phyloP scores from a whole-genome alignment of 2,113 vertebrate species.

The Euleptes europaea region DNA sequence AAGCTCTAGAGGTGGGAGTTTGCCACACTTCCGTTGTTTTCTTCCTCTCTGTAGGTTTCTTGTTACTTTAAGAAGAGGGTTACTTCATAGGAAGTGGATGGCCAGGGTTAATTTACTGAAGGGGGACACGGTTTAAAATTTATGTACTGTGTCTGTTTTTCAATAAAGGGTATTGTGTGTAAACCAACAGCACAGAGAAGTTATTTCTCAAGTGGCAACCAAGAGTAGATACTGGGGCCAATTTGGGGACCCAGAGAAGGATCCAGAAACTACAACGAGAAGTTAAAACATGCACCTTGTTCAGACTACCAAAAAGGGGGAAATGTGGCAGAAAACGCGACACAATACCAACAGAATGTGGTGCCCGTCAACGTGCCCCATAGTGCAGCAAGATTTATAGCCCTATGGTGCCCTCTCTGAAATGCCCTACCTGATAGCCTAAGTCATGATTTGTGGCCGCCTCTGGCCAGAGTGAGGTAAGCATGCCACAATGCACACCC shows the following conservation, averaged over 20 bases:
- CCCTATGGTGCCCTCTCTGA: not conserved
- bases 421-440: not conserved
- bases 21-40: not conserved
- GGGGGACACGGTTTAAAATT: not conserved
- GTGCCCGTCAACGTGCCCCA: not conserved
- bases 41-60: constrained; percentile 5
- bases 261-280: not conserved
- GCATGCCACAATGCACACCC: not conserved
- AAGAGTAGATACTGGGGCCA: not conserved
- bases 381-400: not conserved
- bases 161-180: constrained; percentile 9
- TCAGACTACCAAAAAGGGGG: not conserved
- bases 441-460: no score
- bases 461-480: not conserved
- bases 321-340: not conserved
- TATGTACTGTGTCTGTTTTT: constrained; percentile 15
- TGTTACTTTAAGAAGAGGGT: not conserved
- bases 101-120: not conserved
- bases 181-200: not conserved
- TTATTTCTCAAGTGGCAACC: not conserved
- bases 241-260: not conserved
- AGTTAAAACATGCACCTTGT: not conserved
- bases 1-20: not conserved
- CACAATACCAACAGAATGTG: not conserved
- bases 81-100: not conserved